A percentile compares a stretch with the other conserved stretches of the same genome.
Conservation (phyloP, 2,113 vertebrate genomes). For the Caretta caretta region DNA sequence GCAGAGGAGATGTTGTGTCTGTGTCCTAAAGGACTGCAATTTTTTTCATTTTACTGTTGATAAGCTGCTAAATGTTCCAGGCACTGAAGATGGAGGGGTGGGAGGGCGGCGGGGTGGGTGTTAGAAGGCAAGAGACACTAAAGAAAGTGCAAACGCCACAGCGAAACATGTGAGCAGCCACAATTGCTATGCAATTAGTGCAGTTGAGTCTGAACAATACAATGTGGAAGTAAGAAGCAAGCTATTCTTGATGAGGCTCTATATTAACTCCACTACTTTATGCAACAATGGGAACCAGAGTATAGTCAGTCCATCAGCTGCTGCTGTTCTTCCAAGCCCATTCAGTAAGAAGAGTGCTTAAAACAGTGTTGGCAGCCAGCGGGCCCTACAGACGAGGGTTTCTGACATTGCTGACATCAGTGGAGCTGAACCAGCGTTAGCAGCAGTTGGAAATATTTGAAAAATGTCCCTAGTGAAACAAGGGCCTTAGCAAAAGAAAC, state of each 20-base stretch:
- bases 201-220: fast-evolving
- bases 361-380: neutral
- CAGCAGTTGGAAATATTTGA: neutral
- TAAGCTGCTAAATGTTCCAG: neutral
- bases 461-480: neutral
- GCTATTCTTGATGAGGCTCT: neutral
- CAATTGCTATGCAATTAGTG: neutral
- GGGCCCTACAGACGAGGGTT: neutral
- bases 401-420: neutral
- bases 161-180: neutral
- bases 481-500: neutral
- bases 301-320: neutral
- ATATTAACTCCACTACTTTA: neutral
- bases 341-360: neutral
- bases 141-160: neutral
- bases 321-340: neutral
- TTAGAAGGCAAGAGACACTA: neutral
- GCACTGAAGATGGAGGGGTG: neutral
- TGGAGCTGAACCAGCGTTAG: neutral
- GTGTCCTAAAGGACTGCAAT: fast-evolving
- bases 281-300: neutral
- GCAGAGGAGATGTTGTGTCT: fast-evolving
- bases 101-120: neutral
- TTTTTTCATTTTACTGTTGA: neutral
- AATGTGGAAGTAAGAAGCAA: neutral